Percentiles rank a stretch among this genome's conserved stretches.
These are phyloP conservation scores for Pseudochirops cupreus DNA, from an alignment of 2,797 vertebrate species.

Conservation along the genomic window DNA sequence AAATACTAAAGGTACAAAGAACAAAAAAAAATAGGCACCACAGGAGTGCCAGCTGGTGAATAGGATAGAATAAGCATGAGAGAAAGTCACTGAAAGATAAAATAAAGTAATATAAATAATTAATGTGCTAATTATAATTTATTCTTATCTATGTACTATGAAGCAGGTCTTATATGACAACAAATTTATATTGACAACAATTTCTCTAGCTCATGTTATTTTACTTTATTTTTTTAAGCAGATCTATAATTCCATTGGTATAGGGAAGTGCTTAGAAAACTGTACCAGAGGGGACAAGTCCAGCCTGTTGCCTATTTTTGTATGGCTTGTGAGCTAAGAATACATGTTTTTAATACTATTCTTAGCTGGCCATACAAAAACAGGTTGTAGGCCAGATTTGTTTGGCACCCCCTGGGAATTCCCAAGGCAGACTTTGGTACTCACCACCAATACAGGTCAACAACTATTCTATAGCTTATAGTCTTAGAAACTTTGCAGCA, in stretches of 20 bases:
- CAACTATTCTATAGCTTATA: not conserved
- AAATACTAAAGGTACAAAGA: not conserved
- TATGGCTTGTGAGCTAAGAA: not conserved
- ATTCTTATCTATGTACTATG: not conserved
- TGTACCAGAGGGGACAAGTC: not conserved
- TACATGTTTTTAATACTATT: not conserved
- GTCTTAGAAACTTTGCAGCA: not conserved
- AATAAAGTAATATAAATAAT: not conserved
- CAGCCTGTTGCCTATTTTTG: not conserved
- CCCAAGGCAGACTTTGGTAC: not conserved
- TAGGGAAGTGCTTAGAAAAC: not conserved
- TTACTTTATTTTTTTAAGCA: not conserved
- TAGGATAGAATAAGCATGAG: not conserved
- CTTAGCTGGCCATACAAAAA: not conserved
- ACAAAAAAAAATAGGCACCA: not conserved
- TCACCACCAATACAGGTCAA: not conserved
- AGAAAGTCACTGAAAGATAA: not conserved
- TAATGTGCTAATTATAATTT: not conserved
- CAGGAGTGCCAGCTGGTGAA: not conserved
- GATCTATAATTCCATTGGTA: not conserved
- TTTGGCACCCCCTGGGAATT: not conserved
- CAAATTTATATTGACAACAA: no score
- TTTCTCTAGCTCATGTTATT: not conserved
- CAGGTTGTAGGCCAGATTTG: not conserved
- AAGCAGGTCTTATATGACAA: not conserved